Conservation (phyloP, 35 echinoderm and acorn worm species). For the Ophiothrix spiculata region DNA sequence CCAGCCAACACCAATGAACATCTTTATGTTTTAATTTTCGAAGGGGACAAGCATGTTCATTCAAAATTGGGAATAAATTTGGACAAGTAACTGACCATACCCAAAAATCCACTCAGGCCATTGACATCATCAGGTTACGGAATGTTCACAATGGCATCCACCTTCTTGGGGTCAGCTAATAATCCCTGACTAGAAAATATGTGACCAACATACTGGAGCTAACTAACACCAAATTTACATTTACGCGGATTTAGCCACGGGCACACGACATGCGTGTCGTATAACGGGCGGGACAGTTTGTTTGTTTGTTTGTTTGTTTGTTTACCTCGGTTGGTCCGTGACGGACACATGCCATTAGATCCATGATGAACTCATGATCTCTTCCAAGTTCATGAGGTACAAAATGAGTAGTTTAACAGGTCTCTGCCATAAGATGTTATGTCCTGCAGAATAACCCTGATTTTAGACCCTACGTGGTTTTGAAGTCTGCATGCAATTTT, state of each 20-base stretch:
- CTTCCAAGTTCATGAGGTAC: too few species aligned
- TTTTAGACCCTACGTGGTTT: too few species aligned
- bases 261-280: constrained; percentile 29
- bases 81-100: constrained; percentile 56
- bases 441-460: too few species aligned
- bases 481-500: too few species aligned
- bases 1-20: constrained; percentile 13
- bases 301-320: too few species aligned
- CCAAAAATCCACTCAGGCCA: constrained; percentile 36
- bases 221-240: constrained; percentile 38
- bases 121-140: constrained; percentile 21
- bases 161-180: constrained; percentile 30
- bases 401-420: too few species aligned
- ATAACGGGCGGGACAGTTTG: constrained; percentile 29
- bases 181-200: constrained; percentile 55
- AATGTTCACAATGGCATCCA: constrained; percentile 43
- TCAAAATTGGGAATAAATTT: constrained; percentile 60
- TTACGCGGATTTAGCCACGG: constrained; percentile 45
- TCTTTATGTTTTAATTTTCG: neutral
- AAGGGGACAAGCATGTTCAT: constrained; percentile 25
- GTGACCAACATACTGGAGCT: constrained; percentile 60
- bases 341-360: too few species aligned
- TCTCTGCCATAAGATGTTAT: too few species aligned
- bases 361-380: too few species aligned
- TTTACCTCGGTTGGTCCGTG: too few species aligned